Percentiles rank a stretch among this genome's conserved stretches.
Evolutionary conservation across 2,888 invertebrate species (phyloP).

Genomic region (Itoplectis maculator): DNA sequence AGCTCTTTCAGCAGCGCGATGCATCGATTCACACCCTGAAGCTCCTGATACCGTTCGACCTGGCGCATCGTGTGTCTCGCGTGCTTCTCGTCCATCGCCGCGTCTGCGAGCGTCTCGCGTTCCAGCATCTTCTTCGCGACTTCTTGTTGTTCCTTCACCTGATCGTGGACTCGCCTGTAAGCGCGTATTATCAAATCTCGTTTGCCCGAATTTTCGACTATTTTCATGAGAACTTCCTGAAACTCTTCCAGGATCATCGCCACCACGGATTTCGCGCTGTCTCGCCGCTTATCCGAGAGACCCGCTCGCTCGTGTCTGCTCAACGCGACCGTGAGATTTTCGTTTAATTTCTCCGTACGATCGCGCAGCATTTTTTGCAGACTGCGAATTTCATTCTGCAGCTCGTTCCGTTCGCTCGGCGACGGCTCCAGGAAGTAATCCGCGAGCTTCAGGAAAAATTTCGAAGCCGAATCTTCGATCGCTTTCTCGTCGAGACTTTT

Average conservation of each 20-base stretch:
- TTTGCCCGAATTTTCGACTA: not conserved
- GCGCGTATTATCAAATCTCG: not conserved
- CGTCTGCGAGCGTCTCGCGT: not conserved
- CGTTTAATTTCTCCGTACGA: not conserved
- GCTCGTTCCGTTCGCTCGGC: not conserved
- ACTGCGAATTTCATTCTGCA: not conserved
- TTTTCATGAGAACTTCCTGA: not conserved
- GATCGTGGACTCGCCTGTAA: not conserved
- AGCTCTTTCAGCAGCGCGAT: not conserved
- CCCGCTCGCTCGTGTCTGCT: not conserved
- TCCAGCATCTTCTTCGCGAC: not conserved
- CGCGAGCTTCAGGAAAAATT: not conserved
- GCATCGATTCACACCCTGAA: constrained; percentile 3
- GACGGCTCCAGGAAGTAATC: not conserved
- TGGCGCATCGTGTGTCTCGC: constrained; percentile 3
- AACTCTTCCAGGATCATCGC: not conserved
- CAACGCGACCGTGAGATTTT: not conserved
- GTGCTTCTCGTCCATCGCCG: not conserved
- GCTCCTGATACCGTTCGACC: not conserved
- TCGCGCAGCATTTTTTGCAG: not conserved
- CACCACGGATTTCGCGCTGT: not conserved
- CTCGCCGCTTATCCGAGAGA: not conserved
- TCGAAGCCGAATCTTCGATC: not conserved
- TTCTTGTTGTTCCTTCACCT: not conserved
- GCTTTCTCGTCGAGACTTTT: not conserved